Evolutionary conservation across 2,113 vertebrate species (phyloP).

Genomic region (Paracanthobrama guichenoti): DNA sequence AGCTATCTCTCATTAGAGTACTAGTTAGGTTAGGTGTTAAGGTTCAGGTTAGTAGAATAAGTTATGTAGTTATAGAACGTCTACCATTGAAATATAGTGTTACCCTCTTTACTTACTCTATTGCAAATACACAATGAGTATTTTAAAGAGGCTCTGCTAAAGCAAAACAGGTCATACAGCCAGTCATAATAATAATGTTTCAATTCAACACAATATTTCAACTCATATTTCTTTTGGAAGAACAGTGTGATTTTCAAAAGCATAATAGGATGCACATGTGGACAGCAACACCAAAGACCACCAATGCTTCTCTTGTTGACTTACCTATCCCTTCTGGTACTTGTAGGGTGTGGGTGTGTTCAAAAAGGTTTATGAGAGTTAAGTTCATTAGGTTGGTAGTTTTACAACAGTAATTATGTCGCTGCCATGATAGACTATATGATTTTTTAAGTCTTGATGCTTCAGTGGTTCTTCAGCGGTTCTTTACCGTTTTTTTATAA

Average conservation of each 20-base stretch:
- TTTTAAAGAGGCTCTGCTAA: not conserved
- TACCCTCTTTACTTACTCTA: no score
- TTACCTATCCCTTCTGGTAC: slow-evolving; percentile 27
- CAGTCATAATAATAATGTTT: slow-evolving; percentile 8
- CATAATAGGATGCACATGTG: slow-evolving; percentile 39
- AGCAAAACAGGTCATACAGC: not conserved
- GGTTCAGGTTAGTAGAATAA: no score
- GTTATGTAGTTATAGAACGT: no score
- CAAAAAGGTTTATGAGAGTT: not conserved
- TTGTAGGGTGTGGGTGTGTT: slow-evolving; percentile 6
- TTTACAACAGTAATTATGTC: no score
- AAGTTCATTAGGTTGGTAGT: not conserved
- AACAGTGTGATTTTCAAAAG: slow-evolving; percentile 1
- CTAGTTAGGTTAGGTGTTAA: no score
- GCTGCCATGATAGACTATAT: not conserved
- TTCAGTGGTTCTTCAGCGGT: no score
- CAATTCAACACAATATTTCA: not conserved
- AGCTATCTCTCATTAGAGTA: no score
- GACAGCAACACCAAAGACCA: slow-evolving; percentile 31
- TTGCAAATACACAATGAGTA: not conserved
- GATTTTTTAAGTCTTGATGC: no score
- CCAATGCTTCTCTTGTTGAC: slow-evolving; percentile 44
- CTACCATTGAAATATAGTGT: no score
- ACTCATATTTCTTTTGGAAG: slow-evolving; percentile 14
- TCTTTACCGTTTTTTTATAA: no score